Evolutionary conservation across 2,888 invertebrate species (phyloP).

Genomic region (Ypsolopha sequella): DNA sequence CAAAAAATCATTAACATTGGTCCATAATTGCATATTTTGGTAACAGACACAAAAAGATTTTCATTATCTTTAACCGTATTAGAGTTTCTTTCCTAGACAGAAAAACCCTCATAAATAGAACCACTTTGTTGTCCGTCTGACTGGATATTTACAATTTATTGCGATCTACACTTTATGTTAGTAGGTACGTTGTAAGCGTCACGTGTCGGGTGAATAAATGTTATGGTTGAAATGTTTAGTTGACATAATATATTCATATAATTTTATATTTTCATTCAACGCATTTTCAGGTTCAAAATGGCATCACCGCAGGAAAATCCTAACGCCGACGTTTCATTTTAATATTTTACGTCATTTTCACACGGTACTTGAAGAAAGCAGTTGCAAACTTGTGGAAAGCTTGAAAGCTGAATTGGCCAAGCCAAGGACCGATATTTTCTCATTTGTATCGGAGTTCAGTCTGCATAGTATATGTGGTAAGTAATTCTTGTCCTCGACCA

Average conservation of each 20-base stretch:
- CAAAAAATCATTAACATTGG: too few species aligned
- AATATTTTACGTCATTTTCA: conserved; percentile 64
- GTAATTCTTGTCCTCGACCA: conserved; percentile 6
- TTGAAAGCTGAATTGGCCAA: conserved; percentile 28
- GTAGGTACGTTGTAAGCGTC: too few species aligned
- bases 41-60: too few species aligned
- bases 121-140: too few species aligned
- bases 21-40: too few species aligned
- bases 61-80: too few species aligned
- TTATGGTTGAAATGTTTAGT: background rate
- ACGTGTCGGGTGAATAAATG: too few species aligned
- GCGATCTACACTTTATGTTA: too few species aligned
- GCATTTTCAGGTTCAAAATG: conserved; percentile 61
- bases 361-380: conserved; percentile 52
- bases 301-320: conserved; percentile 71
- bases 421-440: conserved; percentile 53
- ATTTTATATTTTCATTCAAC: background rate
- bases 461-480: conserved; percentile 77
- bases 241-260: too few species aligned
- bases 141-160: too few species aligned
- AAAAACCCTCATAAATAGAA: too few species aligned
- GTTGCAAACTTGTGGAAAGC: conserved; percentile 35
- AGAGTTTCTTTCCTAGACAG: too few species aligned
- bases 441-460: conserved; percentile 65
- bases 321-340: conserved; percentile 76